These are phyloP conservation scores for Rhinolophus ferrumequinum DNA, from an alignment of 2,113 vertebrate genomes.

Conservation along the genomic window DNA sequence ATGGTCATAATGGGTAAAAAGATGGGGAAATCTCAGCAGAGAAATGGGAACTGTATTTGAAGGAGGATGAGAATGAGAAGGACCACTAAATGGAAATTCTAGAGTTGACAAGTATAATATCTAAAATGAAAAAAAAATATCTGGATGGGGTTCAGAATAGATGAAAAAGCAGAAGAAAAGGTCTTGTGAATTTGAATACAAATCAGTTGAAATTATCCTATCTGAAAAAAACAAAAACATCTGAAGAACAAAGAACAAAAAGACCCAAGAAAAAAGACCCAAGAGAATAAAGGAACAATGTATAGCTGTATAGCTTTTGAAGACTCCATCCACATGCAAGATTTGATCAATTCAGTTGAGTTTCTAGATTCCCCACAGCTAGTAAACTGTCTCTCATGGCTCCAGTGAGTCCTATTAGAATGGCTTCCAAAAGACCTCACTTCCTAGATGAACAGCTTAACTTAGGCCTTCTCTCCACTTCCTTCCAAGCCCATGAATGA, in stretches of 20 bases:
- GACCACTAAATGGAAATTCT: background rate
- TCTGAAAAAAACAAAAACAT: background rate
- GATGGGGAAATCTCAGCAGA: background rate
- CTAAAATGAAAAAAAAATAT: background rate
- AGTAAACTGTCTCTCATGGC: background rate
- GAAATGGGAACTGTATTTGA: background rate
- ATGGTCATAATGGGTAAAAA: background rate
- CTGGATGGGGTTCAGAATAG: background rate
- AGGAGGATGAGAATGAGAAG: background rate
- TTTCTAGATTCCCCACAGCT: background rate
- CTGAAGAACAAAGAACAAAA: background rate
- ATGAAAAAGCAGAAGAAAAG: background rate
- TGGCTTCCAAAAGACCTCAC: background rate
- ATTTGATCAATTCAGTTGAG: background rate
- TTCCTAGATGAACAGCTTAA: background rate
- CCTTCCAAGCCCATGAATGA: background rate
- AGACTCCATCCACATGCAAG: background rate
- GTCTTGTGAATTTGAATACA: background rate
- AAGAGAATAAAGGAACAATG: background rate
- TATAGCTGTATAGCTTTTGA: background rate
- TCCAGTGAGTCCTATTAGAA: background rate
- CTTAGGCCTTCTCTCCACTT: background rate
- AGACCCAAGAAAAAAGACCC: background rate
- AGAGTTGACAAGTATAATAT: background rate
- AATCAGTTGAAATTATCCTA: background rate